These are phyloP conservation scores for Melieria omissa DNA, from an alignment of 2,888 invertebrate species.

Conservation along the genomic window DNA sequence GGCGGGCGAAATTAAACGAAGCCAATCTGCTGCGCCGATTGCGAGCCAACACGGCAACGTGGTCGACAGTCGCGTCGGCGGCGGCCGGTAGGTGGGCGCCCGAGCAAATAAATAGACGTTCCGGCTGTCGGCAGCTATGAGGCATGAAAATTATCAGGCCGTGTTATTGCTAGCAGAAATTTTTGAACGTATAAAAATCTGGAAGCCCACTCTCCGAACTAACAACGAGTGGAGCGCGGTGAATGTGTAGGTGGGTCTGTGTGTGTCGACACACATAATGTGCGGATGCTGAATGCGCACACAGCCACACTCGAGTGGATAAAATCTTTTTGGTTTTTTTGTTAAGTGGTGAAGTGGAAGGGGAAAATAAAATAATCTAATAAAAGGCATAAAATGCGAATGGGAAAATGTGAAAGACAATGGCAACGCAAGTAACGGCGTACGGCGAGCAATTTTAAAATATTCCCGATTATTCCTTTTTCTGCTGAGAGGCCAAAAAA, in stretches of 20 bases:
- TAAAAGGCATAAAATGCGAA: too few species aligned
- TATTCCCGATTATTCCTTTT: neutral
- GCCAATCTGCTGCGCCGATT: slow-evolving; percentile 49
- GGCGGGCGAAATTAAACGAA: slow-evolving; percentile 53
- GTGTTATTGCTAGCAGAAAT: slow-evolving; percentile 61
- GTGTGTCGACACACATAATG: too few species aligned
- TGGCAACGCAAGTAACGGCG: too few species aligned
- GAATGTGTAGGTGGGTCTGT: neutral
- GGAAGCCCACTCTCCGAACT: slow-evolving; percentile 25
- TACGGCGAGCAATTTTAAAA: too few species aligned
- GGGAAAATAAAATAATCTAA: too few species aligned
- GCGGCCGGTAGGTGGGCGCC: slow-evolving; percentile 26
- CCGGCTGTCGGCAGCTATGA: slow-evolving; percentile 56
- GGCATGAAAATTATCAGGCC: slow-evolving; percentile 65
- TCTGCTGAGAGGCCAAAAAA: too few species aligned
- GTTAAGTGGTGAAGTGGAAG: too few species aligned
- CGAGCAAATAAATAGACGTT: slow-evolving; percentile 45
- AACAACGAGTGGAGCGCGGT: slow-evolving; percentile 6
- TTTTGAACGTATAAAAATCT: slow-evolving; percentile 2
- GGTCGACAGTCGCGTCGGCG: slow-evolving; percentile 35
- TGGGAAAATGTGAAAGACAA: too few species aligned
- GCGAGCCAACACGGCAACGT: slow-evolving; percentile 1
- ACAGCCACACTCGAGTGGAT: too few species aligned
- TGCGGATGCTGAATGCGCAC: too few species aligned
- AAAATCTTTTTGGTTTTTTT: too few species aligned